Evolutionary conservation across 2,113 vertebrate species (phyloP).

Genomic region (Corythaeola cristata): DNA sequence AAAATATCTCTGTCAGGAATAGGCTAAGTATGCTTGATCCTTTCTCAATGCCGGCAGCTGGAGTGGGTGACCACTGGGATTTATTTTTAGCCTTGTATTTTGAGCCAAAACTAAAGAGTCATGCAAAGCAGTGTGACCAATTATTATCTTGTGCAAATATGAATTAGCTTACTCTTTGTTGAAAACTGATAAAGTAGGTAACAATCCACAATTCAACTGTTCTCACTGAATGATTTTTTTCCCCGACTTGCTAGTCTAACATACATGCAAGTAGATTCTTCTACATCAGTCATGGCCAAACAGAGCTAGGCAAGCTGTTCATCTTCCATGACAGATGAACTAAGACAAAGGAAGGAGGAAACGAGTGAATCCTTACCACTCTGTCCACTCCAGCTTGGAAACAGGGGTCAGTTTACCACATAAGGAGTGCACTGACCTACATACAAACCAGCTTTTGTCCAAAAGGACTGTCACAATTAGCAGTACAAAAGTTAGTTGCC

Average conservation of each 20-base stretch:
- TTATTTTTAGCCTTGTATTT: slow-evolving; percentile 51
- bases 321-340: not conserved
- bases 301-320: not conserved
- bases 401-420: not conserved
- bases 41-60: slow-evolving; percentile 22
- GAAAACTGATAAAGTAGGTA: not conserved
- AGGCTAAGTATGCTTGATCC: not conserved
- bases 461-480: not conserved
- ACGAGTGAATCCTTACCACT: not conserved
- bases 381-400: not conserved
- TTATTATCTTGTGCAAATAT: not conserved
- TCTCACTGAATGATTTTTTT: not conserved
- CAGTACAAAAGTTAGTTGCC: not conserved
- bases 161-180: not conserved
- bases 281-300: not conserved
- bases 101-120: not conserved
- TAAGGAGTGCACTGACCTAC: not conserved
- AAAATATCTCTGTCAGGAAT: not conserved
- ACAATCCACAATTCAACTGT: not conserved
- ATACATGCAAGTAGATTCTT: not conserved
- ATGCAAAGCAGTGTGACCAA: not conserved
- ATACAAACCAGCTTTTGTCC: not conserved
- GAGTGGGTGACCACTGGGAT: not conserved
- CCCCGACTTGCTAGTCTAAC: not conserved
- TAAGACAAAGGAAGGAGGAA: not conserved